Base-by-base conservation (phyloP, 2,113 vertebrate genomes). In the Zosterops pallidus region DNA sequence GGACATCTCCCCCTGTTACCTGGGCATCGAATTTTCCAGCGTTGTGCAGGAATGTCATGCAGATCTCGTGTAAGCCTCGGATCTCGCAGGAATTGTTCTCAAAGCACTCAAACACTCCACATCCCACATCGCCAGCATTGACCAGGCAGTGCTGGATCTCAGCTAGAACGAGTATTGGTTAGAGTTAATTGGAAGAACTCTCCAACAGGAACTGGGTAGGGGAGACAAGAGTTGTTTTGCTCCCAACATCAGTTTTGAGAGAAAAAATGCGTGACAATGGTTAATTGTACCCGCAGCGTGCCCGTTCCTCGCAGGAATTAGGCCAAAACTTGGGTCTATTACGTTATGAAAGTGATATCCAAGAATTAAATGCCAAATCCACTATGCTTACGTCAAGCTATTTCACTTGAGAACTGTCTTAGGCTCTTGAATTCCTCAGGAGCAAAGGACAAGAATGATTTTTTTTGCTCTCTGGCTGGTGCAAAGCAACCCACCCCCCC, bases 1-100 rank as follows among this genome's bases (percentile, higher is more conserved):
- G 47, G 47, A 62, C 24, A 25, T 50, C 39, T 35, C 60, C 44
- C 64, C 8, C 1, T 2, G 67, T 98, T 99, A 99, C 99, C 99
- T 99, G 99, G 96, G 99, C 99, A 97, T 99, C 99, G 84, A 99
- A 99, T 98, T 99, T 99, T 97, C 99, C 99, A 97, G 99, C 99
- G 94, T 99, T 99, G 98, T 99, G 99, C 83, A 99, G 98, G 97
- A 99, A 99, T 17, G 98, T 99, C 99, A 99, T 99, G 98, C 99
- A 99, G 98, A 99, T 99, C 97, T 99, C 99, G 93, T 99, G 99
- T 78, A 99, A 98, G 94, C 99, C 99, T 92, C 98, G 98, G 96
- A 99, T 99, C 98, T 99, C 99, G 41, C 99, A 99, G 62, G 99
- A 99, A 98, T 99, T 99, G 98, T 99, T 99, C 98, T 99, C 99